A percentile compares a stretch with the other conserved stretches of the same genome.
phyloP scores from a whole-genome alignment of 1,140 invertebrate genomes.

The Samia ricini region DNA sequence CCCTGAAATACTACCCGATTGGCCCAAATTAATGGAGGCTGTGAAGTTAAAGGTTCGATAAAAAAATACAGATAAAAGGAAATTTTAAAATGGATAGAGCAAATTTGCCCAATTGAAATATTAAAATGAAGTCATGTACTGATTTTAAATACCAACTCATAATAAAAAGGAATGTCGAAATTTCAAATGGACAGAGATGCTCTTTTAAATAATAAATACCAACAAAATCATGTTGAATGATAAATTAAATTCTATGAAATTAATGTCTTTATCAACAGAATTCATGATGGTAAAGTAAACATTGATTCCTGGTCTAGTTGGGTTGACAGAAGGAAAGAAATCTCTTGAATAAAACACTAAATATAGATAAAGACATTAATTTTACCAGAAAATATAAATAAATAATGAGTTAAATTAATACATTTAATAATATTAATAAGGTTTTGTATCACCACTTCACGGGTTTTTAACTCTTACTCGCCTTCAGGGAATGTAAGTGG shows the following conservation, averaged over 20 bases:
- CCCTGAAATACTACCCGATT: constrained; percentile 81
- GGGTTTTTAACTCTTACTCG: constrained; percentile 51
- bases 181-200: constrained; percentile 44
- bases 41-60: constrained; percentile 81
- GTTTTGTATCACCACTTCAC: constrained; percentile 71
- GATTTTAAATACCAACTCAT: background rate
- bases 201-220: constrained; percentile 64
- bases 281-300: too few relatives aligned
- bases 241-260: constrained; percentile 50
- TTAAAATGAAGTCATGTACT: background rate
- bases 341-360: background rate
- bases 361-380: constrained; percentile 20
- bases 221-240: constrained; percentile 41
- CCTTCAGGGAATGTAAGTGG: constrained; percentile 70
- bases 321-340: background rate
- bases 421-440: constrained; percentile 57
- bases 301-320: too few relatives aligned
- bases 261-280: constrained; percentile 29
- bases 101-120: constrained; percentile 46
- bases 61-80: constrained; percentile 61
- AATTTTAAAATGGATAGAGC: constrained; percentile 39
- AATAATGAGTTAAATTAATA: constrained; percentile 54
- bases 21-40: constrained; percentile 80
- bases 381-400: constrained; percentile 57
- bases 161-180: background rate